These are phyloP conservation scores for Myopa tessellatipennis DNA, from an alignment of 2,888 invertebrate species.

Conservation along the genomic window DNA sequence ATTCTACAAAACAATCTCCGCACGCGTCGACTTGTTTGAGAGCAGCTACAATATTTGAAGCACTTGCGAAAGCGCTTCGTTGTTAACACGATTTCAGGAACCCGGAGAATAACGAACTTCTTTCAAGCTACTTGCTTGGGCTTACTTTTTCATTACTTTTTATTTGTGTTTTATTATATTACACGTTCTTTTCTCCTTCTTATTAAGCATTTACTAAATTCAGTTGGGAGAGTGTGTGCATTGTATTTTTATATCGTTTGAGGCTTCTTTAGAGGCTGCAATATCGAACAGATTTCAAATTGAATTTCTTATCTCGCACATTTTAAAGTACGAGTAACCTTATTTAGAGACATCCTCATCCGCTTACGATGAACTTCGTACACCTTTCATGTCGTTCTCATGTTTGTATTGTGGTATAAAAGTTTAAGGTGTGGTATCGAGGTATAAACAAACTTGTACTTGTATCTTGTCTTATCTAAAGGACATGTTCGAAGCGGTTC, in stretches of 20 bases:
- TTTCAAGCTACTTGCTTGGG: background rate
- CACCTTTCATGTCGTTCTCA: background rate
- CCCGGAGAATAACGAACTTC: background rate
- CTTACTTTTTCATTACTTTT: slow-evolving; percentile 10
- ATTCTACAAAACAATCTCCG: slow-evolving; percentile 44
- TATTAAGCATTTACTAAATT: no score
- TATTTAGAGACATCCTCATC: slow-evolving; percentile 1
- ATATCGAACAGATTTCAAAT: slow-evolving; percentile 21
- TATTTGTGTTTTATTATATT: background rate
- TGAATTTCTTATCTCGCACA: slow-evolving; percentile 44
- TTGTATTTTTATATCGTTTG: slow-evolving; percentile 3
- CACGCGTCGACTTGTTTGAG: background rate
- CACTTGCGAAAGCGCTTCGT: background rate
- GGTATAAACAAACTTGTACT: no score
- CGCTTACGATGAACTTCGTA: background rate
- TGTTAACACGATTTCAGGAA: slow-evolving; percentile 11
- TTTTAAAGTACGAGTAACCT: slow-evolving; percentile 38
- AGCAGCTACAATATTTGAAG: background rate
- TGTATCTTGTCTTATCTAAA: no score
- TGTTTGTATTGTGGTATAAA: background rate
- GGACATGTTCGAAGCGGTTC: no score
- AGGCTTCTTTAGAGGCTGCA: background rate
- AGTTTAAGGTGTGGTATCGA: no score
- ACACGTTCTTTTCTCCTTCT: background rate
- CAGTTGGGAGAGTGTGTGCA: no score